Evolutionary conservation across 2,888 invertebrate genomes (phyloP).

Genomic region (Clistopyga incitator): DNA sequence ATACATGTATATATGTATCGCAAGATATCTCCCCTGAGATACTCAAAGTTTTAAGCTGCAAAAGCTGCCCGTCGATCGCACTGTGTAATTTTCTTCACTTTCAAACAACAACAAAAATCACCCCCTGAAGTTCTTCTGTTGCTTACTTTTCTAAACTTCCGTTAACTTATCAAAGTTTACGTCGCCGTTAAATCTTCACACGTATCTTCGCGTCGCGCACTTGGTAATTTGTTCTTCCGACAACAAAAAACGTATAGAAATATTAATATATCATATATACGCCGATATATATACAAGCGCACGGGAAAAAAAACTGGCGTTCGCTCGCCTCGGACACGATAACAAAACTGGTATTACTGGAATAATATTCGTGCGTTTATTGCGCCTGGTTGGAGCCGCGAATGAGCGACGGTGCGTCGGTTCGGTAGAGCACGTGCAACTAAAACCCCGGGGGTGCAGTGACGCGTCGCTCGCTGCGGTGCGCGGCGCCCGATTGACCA

Average conservation of each 20-base stretch:
- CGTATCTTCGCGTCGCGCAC: conserved; percentile 11
- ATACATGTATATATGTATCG: neutral
- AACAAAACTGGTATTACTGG: conserved; percentile 7
- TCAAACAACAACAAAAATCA: conserved; percentile 22
- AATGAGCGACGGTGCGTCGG: conserved; percentile 72
- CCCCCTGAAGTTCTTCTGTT: conserved; percentile 13
- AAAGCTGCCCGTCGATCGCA: conserved; percentile 4
- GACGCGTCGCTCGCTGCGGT: conserved; percentile 83
- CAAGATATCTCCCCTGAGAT: neutral
- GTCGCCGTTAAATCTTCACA: too few species aligned
- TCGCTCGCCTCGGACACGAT: neutral
- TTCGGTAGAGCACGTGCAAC: conserved; percentile 81
- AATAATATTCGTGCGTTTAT: conserved; percentile 60
- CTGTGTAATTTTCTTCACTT: conserved; percentile 39
- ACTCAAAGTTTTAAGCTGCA: conserved; percentile 5
- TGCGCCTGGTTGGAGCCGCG: conserved; percentile 69
- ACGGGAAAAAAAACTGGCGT: neutral
- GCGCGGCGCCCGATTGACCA: conserved; percentile 84
- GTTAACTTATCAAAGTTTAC: neutral
- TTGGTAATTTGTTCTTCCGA: neutral
- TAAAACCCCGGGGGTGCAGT: conserved; percentile 81
- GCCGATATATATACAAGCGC: neutral
- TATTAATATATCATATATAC: neutral
- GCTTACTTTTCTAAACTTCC: neutral
- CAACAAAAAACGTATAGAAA: neutral